Conservation (phyloP, 2,888 invertebrate species). For the Plemyria rubiginata region DNA sequence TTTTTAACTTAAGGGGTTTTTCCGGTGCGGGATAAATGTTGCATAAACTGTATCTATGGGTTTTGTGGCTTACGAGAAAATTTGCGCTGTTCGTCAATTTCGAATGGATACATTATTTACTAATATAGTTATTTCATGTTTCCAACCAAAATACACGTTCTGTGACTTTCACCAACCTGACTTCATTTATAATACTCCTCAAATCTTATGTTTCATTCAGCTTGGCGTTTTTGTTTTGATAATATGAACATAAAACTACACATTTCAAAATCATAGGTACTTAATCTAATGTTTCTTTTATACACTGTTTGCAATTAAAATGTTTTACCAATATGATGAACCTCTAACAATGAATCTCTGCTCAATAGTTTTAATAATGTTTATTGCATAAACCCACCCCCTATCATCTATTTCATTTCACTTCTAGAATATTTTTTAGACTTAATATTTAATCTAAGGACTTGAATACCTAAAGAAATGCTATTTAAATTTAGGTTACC, state of each 20-base stretch:
- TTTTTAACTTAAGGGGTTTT: no score
- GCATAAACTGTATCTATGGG: no score
- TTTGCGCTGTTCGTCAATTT: no score
- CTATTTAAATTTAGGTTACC: constrained; percentile 23
- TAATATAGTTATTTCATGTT: no score
- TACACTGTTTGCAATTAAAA: neutral
- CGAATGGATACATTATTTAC: no score
- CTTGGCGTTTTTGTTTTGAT: constrained; percentile 25
- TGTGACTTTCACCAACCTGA: neutral
- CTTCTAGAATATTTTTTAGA: constrained; percentile 42
- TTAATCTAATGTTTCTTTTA: neutral
- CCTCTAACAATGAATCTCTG: constrained; percentile 66
- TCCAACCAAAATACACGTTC: neutral
- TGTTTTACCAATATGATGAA: neutral
- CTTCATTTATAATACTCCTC: constrained; percentile 46
- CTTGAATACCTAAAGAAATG: constrained; percentile 16
- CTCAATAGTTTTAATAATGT: constrained; percentile 55
- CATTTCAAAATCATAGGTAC: constrained; percentile 6
- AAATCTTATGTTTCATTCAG: constrained; percentile 46
- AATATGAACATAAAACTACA: constrained; percentile 3
- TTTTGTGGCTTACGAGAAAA: no score
- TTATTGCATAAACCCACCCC: constrained; percentile 77
- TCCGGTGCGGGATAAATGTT: neutral
- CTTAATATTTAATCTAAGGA: constrained; percentile 37
- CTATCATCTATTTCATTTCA: constrained; percentile 50